Percentiles rank a stretch among this genome's conserved stretches.
Evolutionary conservation across 2,888 invertebrate species (phyloP).

Genomic region (Nezara viridula): DNA sequence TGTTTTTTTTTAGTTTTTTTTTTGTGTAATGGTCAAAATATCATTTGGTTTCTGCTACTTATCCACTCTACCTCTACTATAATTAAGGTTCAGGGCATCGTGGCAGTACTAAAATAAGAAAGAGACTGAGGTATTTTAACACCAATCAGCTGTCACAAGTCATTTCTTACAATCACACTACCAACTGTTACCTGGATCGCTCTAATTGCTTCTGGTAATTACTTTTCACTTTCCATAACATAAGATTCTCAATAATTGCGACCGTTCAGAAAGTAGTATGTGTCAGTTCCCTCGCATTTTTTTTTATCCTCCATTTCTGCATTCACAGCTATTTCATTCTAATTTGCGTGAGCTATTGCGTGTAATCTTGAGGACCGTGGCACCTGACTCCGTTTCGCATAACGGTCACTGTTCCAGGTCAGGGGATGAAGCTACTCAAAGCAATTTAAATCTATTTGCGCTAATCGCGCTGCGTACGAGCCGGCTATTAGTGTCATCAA

Average conservation of each 20-base stretch:
- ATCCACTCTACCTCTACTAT: no score
- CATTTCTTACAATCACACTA: not conserved
- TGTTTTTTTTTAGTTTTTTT: no score
- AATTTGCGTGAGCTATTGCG: not conserved
- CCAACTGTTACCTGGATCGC: not conserved
- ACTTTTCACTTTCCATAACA: not conserved
- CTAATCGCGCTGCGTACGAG: not conserved
- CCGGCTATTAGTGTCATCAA: not conserved
- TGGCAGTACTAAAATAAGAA: no score
- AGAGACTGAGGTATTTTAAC: no score
- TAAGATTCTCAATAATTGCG: not conserved
- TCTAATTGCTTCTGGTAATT: not conserved
- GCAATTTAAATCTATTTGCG: conserved; percentile 35
- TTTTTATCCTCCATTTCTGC: not conserved
- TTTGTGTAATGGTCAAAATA: no score
- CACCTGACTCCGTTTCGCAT: not conserved
- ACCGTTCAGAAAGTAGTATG: not conserved
- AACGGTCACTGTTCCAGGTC: not conserved
- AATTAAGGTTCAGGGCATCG: no score
- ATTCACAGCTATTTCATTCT: not conserved
- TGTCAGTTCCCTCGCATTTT: not conserved
- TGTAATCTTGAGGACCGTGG: not conserved
- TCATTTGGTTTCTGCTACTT: no score
- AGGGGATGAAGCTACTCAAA: not conserved
- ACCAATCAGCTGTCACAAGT: not conserved